Evolutionary conservation across 1,140 invertebrate genomes (phyloP), one percentile per base, ranked within the genome.

Genomic region (Dendroctonus valens): DNA sequence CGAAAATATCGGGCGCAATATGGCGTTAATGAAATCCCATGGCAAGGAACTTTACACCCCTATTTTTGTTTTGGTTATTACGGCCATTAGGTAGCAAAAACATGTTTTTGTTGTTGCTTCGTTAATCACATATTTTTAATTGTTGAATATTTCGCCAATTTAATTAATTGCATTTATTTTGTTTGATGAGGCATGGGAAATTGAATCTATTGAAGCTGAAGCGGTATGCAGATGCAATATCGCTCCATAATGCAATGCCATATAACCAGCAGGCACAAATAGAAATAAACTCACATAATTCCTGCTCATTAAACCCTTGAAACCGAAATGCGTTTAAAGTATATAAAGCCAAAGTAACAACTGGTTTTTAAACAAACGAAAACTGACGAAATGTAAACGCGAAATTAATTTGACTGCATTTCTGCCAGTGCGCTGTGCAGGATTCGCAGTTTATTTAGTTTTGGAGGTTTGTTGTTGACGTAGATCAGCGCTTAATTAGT

Each of bases 381-480:
- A 52, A 52, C 50, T 26, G 50, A 14, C 50, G 50, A 52, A 52
- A 52, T 52, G 12, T 26, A 26, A 52, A 52, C 50, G 50, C 50
- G 15, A 52, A 52, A 52, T 52, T 52, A 52, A 52, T 52, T 52
- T 52, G 12, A 15, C 50, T 26, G 50, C 50, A 52, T n/a, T 52
- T 52, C 50, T n/a, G 50, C 50, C 50, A 52, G 14, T 52, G 50
- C 50, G 50, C 50, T 9, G 50, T 15, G 26, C 26, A 26, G 26
- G n/a, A 15, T 26, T 52, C 53, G 53, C 53, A 55, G 53, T 55
- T 55, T 55, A 55, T 55, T 55, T 55, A 14, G 53, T 55, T 26
- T 55, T 55, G 53, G 8, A 55, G 39, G n/a, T 55, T 55, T 55
- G 38, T 55, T 55, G 53, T 55, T 55, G 53, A 55, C 53, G 53